Evolutionary conservation across 1,140 invertebrate genomes (phyloP).

Genomic region (Brachionus manjavacas): DNA sequence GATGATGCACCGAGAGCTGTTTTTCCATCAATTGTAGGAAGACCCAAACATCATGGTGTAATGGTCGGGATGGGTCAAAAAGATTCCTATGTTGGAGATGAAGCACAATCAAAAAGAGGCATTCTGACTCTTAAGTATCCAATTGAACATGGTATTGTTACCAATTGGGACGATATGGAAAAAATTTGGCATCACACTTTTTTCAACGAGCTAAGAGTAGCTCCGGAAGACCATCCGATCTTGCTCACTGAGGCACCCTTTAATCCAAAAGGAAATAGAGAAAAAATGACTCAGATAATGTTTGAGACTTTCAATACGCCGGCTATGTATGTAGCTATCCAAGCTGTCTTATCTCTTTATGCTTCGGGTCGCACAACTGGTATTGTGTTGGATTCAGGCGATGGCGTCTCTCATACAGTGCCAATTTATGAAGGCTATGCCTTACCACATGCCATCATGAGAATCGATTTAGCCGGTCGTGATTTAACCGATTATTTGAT

Average conservation of each 20-base stretch:
- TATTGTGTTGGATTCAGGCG: constrained; percentile 79
- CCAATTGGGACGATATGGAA: constrained; percentile 47
- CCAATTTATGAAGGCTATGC: constrained; percentile 81
- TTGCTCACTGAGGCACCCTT: constrained; percentile 44
- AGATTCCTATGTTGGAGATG: constrained; percentile 84
- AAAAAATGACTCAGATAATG: constrained; percentile 47
- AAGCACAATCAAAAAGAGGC: constrained; percentile 45
- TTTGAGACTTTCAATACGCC: constrained; percentile 49
- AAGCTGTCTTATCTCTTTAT: constrained; percentile 77
- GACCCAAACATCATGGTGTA: constrained; percentile 74
- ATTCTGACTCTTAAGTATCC: constrained; percentile 45
- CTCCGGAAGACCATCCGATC: constrained; percentile 47
- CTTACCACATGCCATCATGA: constrained; percentile 70
- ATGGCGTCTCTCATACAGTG: constrained; percentile 80
- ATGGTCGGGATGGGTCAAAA: constrained; percentile 94
- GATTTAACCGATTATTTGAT: constrained; percentile 92
- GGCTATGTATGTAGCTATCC: constrained; percentile 67
- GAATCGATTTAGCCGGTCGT: constrained; percentile 83
- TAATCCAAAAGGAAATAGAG: constrained; percentile 44
- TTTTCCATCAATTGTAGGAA: constrained; percentile 78
- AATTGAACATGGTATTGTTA: constrained; percentile 45
- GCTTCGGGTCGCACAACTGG: constrained; percentile 84
- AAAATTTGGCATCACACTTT: constrained; percentile 44
- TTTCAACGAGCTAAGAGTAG: constrained; percentile 46
- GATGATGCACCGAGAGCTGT: constrained; percentile 81